Percentiles rank a stretch among this genome's conserved stretches.
These are phyloP conservation scores for Natrix natrix DNA, from an alignment of 2,797 vertebrate genomes.

Conservation along the genomic window DNA sequence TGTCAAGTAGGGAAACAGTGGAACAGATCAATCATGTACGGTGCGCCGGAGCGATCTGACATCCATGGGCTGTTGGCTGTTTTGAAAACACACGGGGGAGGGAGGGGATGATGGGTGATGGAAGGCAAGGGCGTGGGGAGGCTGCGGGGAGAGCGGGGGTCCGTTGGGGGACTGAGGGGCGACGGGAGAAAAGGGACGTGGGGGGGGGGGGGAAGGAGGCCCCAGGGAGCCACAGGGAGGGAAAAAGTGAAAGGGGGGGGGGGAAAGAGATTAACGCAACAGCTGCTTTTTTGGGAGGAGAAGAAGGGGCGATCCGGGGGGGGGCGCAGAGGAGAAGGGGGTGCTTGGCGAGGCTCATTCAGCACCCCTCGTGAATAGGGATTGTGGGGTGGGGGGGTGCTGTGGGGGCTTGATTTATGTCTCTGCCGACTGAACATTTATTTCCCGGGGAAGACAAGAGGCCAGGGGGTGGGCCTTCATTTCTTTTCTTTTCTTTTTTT, in stretches of 20 bases:
- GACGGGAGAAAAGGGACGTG: conserved; percentile 67
- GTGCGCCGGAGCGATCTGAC: conserved; percentile 86
- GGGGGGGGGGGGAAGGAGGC: conserved; percentile 71
- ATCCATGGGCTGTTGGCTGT: conserved; percentile 76
- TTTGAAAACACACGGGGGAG: conserved; percentile 47
- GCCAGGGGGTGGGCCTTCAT: conserved; percentile 47
- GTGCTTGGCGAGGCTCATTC: conserved; percentile 74
- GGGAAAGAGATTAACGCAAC: conserved; percentile 87
- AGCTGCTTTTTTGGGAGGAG: conserved; percentile 77
- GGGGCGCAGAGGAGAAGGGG: not conserved
- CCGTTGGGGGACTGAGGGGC: no score
- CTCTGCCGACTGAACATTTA: conserved; percentile 87
- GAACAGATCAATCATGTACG: conserved; percentile 94
- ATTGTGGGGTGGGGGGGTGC: conserved; percentile 45
- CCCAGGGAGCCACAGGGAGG: conserved; percentile 74
- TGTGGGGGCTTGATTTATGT: conserved; percentile 81
- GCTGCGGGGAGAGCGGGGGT: conserved; percentile 66
- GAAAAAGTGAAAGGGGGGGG: conserved; percentile 82
- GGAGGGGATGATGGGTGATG: conserved; percentile 70
- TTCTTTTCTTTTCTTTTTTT: no score
- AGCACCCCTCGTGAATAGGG: conserved; percentile 77
- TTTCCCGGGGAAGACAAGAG: conserved; percentile 70
- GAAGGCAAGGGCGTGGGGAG: conserved; percentile 66
- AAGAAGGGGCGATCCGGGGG: not conserved
- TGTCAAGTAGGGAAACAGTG: conserved; percentile 86